These are phyloP conservation scores for Lamellibrachia luymesi DNA, from an alignment of 1,140 invertebrate genomes.

Conservation along the genomic window DNA sequence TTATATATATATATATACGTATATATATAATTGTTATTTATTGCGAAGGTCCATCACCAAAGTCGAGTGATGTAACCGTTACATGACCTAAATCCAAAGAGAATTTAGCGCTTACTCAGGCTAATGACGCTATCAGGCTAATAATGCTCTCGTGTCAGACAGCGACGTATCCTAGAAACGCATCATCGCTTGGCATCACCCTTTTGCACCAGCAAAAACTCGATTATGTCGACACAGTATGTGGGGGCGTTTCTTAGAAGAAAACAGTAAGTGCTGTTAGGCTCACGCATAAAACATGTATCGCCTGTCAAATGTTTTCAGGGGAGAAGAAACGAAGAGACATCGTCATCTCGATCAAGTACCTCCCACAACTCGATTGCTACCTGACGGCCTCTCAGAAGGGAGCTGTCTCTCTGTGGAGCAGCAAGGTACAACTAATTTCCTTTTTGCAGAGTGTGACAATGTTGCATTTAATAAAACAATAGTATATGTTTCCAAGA, in stretches of 20 bases:
- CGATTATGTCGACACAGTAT: not conserved
- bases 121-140: not conserved
- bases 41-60: too few relatives aligned
- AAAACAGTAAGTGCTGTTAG: constrained; percentile 14
- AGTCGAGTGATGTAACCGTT: too few relatives aligned
- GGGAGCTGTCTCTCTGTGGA: constrained; percentile 51
- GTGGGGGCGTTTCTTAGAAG: constrained; percentile 13
- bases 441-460: not conserved
- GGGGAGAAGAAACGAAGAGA: constrained; percentile 52
- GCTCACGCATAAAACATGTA: constrained; percentile 3
- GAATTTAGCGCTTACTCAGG: not conserved
- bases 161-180: not conserved
- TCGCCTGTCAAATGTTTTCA: constrained; percentile 22
- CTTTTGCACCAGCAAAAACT: not conserved
- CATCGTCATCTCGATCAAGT: constrained; percentile 49
- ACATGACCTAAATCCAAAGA: not conserved
- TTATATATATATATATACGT: too few relatives aligned
- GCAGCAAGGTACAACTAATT: constrained; percentile 39
- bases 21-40: too few relatives aligned
- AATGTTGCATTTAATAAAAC: too few relatives aligned
- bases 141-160: not conserved
- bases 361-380: constrained; percentile 44
- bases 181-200: not conserved
- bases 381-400: constrained; percentile 54
- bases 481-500: too few relatives aligned